These are phyloP conservation scores for Cynodonichthys magdalenae DNA, from an alignment of 2,797 vertebrate genomes.

Conservation along the genomic window DNA sequence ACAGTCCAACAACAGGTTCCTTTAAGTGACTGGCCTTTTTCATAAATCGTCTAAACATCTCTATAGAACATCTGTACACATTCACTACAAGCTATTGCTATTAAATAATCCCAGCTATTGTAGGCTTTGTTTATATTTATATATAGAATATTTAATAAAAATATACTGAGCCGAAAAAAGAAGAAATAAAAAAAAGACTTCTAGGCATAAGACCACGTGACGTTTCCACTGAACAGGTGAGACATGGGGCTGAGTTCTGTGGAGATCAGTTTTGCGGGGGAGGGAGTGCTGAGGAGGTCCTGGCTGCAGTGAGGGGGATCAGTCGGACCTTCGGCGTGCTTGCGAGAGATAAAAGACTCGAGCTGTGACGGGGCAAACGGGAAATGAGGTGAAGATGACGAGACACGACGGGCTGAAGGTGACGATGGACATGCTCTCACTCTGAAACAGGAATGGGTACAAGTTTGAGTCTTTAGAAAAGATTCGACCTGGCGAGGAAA, in stretches of 20 bases:
- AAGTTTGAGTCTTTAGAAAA: slow-evolving; percentile 60
- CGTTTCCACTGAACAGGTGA: slow-evolving; percentile 76
- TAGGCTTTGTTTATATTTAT: slow-evolving; percentile 84
- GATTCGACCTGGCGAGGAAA: slow-evolving; percentile 59
- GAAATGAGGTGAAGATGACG: slow-evolving; percentile 44
- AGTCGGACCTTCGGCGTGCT: slow-evolving; percentile 44
- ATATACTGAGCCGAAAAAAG: slow-evolving; percentile 82
- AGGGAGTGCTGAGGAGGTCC: slow-evolving; percentile 65
- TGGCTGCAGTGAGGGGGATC: slow-evolving; percentile 52
- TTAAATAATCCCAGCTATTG: slow-evolving; percentile 90
- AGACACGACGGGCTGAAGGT: slow-evolving; percentile 28
- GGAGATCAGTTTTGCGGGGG: slow-evolving; percentile 53
- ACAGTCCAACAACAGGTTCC: slow-evolving; percentile 72
- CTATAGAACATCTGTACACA: slow-evolving; percentile 89
- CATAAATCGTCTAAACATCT: slow-evolving; percentile 83
- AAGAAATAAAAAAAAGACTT: slow-evolving; percentile 57
- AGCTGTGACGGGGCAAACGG: slow-evolving; percentile 50
- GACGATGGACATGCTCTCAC: slow-evolving; percentile 23
- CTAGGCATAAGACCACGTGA: slow-evolving; percentile 82
- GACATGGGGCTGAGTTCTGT: slow-evolving; percentile 48
- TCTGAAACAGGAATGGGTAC: slow-evolving; percentile 54
- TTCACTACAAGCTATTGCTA: slow-evolving; percentile 96
- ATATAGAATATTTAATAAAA: slow-evolving; percentile 86
- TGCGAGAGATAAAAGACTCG: slow-evolving; percentile 53
- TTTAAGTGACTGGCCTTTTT: slow-evolving; percentile 88